Evolutionary conservation across 2,113 vertebrate genomes (phyloP), one percentile per base, ranked within the genome.

Genomic region (Ceuthmochares aereus): DNA sequence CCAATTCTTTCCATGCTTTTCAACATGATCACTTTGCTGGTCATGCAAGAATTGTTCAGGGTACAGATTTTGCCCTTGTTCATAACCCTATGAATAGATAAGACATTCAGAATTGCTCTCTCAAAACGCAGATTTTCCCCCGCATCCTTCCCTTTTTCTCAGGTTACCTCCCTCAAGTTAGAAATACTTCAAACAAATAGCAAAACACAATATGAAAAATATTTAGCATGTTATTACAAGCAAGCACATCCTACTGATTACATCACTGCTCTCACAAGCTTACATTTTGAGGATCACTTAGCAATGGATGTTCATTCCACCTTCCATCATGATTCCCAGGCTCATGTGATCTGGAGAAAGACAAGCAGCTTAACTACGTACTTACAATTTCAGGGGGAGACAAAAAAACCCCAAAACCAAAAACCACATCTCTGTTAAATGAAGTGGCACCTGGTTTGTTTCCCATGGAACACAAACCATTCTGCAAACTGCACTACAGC

Each of bases 1-100:
- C 99, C 99, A 99, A 83, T 87, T 96, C 66, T 94, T 98, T 84
- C 85, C 94, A 55, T 80, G 90, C 55, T 96, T 96, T 62, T 98
- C 97, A 92, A 89, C 74, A 7, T 90, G 97, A 87, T 95, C 86
- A 45, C 96, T 98, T 82, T 94, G 92, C 80, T 97, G 96, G 10
- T 98, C 94, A 93, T 97, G 97, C 30, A 96, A 43, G 75, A 98
- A 98, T 15, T 96, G 97, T 29, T 95, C 94, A 86, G 97, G 87
- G 83, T 96, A 98, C 17, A 96, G 80, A 73, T 84, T 97, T 59
- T 95, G 98, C 52, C 95, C 93, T 69, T 93, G 97, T 52, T 96
- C 93, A 94, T 95, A 98, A 51, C 88, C 97, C 98, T 98, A 15
- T n/a, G 42, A 95, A 95, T 3, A 54, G 12, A 90, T 54, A 94